Evolutionary conservation across 2,888 invertebrate genomes (phyloP), one percentile per base, ranked within the genome.

Genomic region (Melieria picta): DNA sequence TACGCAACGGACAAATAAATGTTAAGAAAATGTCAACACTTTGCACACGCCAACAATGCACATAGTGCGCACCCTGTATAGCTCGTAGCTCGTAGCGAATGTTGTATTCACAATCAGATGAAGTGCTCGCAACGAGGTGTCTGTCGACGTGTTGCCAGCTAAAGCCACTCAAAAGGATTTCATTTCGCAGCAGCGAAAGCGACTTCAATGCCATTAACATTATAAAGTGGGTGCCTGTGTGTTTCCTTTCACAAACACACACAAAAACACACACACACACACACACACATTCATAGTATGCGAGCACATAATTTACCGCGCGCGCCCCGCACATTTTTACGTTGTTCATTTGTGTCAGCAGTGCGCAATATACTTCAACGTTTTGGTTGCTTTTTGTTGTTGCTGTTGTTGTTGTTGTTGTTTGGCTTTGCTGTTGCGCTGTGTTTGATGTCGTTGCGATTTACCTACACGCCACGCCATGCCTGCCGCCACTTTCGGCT

Each of bases 201-300:
- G 10, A 3, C 7, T n/a, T 43, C 11, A 42, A 52, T 43, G 30
- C 63, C 10, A 11, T 62, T 62, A 47, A 13, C 47, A 30, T 30
- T 48, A 48, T 5, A 43, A 43, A 7, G 47, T 9, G 11, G 47
- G 47, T 30, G n/a, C 9, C 4, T 48, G 30, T 30, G 11, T 11
- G 6, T 46, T 11, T 42, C 63, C 30, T 63, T 13, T 30, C 48
- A 3, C 7, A 30, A 30, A 30, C 3, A 30, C 30, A 30, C 30
- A 30, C 42, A 5, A 0, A 42, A 57, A 16, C 16, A 6, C 42
- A 9, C 16, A 9, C 57, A 57, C 42, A 61, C 57, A 47, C 57
- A 76, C 72, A 75, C 73, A 55, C 72, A 69, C 73, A 75, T 75
- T 75, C 79, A 77, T 81, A 80, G 76, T 58, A 58, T 13, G 16